Conservation (phyloP, 2,888 invertebrate genomes). For the Diogma glabrata region DNA sequence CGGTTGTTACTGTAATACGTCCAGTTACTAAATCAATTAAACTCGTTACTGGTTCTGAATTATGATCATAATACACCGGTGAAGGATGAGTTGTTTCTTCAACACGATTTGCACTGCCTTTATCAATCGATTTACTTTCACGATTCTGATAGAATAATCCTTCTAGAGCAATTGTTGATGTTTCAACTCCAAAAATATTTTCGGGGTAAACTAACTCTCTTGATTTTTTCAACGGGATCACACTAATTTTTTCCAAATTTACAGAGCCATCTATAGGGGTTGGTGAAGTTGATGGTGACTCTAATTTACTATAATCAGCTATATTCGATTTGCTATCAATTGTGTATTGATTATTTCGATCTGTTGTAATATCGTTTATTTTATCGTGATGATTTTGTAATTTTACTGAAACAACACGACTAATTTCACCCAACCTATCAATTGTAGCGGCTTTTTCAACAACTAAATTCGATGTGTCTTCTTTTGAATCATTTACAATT, state of each 20-base stretch:
- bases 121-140: conserved; percentile 25
- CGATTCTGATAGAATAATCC: conserved; percentile 40
- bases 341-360: neutral
- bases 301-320: conserved; percentile 33
- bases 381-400: conserved; percentile 25
- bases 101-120: conserved; percentile 26
- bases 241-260: too few relatives aligned
- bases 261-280: conserved; percentile 19
- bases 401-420: conserved; percentile 54
- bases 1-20: too few relatives aligned
- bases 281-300: conserved; percentile 20
- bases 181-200: conserved; percentile 37
- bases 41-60: conserved; percentile 10
- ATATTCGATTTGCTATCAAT: conserved; percentile 37
- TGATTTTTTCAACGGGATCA: conserved; percentile 7
- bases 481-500: conserved; percentile 39
- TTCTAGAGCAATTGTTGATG: conserved; percentile 56
- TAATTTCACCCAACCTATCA: conserved; percentile 58
- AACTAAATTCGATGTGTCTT: conserved; percentile 41
- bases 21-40: too few relatives aligned
- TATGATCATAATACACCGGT: conserved; percentile 16
- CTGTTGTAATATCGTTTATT: too few relatives aligned
- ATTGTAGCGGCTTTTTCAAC: conserved; percentile 48
- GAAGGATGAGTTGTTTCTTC: conserved; percentile 41
- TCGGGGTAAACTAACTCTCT: conserved; percentile 27